These are phyloP conservation scores for Mercenaria mercenaria DNA, from an alignment of 1,140 invertebrate genomes.

Conservation along the genomic window DNA sequence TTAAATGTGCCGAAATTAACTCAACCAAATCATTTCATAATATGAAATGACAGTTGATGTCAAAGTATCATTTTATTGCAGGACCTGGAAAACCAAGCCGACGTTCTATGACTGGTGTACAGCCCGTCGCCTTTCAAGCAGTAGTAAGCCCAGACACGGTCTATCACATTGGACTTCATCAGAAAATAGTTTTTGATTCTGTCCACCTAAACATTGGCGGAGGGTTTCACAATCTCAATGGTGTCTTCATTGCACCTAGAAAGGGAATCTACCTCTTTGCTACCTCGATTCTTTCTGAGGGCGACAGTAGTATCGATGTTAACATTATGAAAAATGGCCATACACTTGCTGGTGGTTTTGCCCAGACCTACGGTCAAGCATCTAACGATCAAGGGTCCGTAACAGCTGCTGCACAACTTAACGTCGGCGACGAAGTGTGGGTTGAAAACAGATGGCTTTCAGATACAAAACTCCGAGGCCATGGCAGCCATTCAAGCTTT, in stretches of 20 bases:
- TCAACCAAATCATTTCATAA: too few relatives aligned
- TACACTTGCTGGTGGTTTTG: not conserved
- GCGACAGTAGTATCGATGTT: not conserved
- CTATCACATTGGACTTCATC: not conserved
- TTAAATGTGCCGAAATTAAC: too few relatives aligned
- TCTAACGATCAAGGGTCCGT: not conserved
- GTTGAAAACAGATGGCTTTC: not conserved
- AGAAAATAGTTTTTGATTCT: not conserved
- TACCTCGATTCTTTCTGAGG: not conserved
- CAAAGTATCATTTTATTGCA: too few relatives aligned
- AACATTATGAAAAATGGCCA: not conserved
- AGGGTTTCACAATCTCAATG: not conserved
- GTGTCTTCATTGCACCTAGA: slow-evolving; percentile 4
- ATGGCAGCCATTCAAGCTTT: not conserved
- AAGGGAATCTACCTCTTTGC: not conserved
- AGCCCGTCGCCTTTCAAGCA: slow-evolving; percentile 14
- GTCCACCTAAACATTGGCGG: not conserved
- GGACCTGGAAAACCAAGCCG: too few relatives aligned
- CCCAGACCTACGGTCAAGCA: not conserved
- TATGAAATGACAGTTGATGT: too few relatives aligned
- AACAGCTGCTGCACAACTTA: not conserved
- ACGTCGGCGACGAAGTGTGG: not conserved
- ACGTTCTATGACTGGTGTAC: too few relatives aligned
- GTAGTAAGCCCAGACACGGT: not conserved
- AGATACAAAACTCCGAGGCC: not conserved